Evolutionary conservation across 2,113 vertebrate genomes (phyloP).

Genomic region (Microtus montanus): DNA sequence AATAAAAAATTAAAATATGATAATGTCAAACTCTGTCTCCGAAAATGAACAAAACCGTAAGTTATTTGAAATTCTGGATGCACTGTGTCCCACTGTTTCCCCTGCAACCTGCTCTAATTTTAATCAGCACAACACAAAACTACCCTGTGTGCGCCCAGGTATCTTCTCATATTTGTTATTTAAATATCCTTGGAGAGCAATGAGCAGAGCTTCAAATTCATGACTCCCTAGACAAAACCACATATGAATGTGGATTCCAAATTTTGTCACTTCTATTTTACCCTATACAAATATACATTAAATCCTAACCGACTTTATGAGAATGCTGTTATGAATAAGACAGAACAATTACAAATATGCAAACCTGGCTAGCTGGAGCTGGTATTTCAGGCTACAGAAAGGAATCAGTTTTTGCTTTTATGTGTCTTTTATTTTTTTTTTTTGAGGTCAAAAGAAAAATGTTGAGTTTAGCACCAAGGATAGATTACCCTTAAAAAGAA

Average conservation of each 20-base stretch:
- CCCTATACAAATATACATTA: background rate
- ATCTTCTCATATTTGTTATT: slow-evolving; percentile 60
- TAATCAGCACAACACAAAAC: slow-evolving; percentile 35
- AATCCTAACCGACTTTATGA: slow-evolving; percentile 46
- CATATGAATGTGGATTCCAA: slow-evolving; percentile 54
- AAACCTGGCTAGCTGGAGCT: background rate
- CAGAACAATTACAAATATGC: slow-evolving; percentile 27
- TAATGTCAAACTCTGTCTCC: background rate
- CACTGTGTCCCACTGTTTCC: background rate
- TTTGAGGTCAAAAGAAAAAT: slow-evolving; percentile 58
- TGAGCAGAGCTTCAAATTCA: slow-evolving; percentile 40
- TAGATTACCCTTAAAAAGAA: slow-evolving; percentile 47
- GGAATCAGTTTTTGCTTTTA: background rate
- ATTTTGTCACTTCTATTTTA: slow-evolving; percentile 32
- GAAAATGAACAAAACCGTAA: slow-evolving; percentile 18
- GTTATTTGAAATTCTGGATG: slow-evolving; percentile 44
- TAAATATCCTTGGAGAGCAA: slow-evolving; percentile 58
- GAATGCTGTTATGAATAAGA: background rate
- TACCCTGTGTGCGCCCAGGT: slow-evolving; percentile 14
- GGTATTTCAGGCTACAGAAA: slow-evolving; percentile 27
- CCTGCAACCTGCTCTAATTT: slow-evolving; percentile 39
- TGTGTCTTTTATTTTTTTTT: background rate
- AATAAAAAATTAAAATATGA: slow-evolving; percentile 33
- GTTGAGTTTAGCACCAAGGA: slow-evolving; percentile 56
- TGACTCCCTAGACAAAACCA: slow-evolving; percentile 54